These are phyloP conservation scores for Drosophila buzzatii DNA, from an alignment of 2,888 invertebrate genomes.

Conservation along the genomic window DNA sequence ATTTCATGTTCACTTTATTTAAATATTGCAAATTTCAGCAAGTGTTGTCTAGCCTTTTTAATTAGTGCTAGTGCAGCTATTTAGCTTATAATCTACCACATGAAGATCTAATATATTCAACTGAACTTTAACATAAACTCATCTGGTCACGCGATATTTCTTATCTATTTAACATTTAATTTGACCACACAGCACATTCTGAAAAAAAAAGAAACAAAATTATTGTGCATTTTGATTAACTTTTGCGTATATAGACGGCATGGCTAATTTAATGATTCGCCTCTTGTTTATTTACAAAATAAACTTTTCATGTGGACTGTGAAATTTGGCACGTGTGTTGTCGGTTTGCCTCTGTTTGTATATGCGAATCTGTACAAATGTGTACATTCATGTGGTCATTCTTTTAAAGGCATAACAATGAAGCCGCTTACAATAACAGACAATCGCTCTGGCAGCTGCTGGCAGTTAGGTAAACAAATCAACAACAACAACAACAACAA, in stretches of 20 bases:
- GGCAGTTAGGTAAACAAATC: conserved; percentile 60
- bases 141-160: conserved; percentile 18
- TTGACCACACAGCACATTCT: not conserved
- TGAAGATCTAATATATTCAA: not conserved
- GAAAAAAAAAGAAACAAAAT: conserved; percentile 1
- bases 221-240: conserved; percentile 12
- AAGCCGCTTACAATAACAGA: conserved; percentile 57
- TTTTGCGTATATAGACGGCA: conserved; percentile 14
- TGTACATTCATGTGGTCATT: conserved; percentile 16
- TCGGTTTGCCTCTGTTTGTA: conserved; percentile 10
- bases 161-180: not conserved
- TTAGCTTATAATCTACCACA: not conserved
- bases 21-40: not conserved
- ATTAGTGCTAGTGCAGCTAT: not conserved
- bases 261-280: conserved; percentile 31
- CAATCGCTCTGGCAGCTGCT: conserved; percentile 46
- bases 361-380: conserved; percentile 30
- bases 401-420: conserved; percentile 61
- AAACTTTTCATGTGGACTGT: conserved; percentile 36
- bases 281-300: conserved; percentile 24
- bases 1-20: not conserved
- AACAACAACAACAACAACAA: conserved; percentile 24
- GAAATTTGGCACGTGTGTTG: conserved; percentile 56
- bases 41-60: too few relatives aligned
- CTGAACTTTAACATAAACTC: not conserved